Base-by-base conservation (phyloP, 2,888 invertebrate species). In the Melolontha melolontha region DNA sequence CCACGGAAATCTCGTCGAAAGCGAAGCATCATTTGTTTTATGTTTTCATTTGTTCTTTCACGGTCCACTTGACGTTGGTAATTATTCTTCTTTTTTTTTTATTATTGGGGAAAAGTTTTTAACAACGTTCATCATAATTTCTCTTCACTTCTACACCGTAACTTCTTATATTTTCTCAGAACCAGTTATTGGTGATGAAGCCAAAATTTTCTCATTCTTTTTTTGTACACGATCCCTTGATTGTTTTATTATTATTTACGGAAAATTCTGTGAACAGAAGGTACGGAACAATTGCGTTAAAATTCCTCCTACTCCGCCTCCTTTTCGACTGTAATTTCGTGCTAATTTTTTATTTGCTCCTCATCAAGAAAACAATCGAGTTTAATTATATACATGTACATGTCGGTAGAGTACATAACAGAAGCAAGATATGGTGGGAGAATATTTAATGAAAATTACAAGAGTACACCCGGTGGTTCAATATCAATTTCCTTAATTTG, bases 41-140 rank as follows among this genome's bases (percentile, higher is more conserved):
- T 80, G 80, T 81, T 82, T 82, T 81, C 82, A 81, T 81, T 81
- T 81, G 80, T 81, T 82, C 80, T 79, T 81, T 81, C 79, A 80
- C 80, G 77, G 80, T 74, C 79, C 80, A 79, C 79, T 82, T 81
- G 81, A 81, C 80, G 80, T 76, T 74, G 76, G 79, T 79, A 81
- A 81, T 81, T 80, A 81, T 81, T 81, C 81, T 80, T 81, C 80
- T 76, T 52, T 63, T 52, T 67, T 67, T 62, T 47, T 39, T 47
- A 4, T 16, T 47, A 10, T 44, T 34, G 49, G 16, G 49, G 17
- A 62, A 62, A 55, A 62, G 12, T 42, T 62, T 47, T 29, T 10
- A 22, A 16, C 16, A 34, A 16, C 59, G 47, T 10, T 34, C 11
- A 47, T 34, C 59, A 62, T 62, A 10, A 47, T 62, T 62, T 62